Evolutionary conservation across 2,113 vertebrate species (phyloP).

Genomic region (Clarias gariepinus): DNA sequence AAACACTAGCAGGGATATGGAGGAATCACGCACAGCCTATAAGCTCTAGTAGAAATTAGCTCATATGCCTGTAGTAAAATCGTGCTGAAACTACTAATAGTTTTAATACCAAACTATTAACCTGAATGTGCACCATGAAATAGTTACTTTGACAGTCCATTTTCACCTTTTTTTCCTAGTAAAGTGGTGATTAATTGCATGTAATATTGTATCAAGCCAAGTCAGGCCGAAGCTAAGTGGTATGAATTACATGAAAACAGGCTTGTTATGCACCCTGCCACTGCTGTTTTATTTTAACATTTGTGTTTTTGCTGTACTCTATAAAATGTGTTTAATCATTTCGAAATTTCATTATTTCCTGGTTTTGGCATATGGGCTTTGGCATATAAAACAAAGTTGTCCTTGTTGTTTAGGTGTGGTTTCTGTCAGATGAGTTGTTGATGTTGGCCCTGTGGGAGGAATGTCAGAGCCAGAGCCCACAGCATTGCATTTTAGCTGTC

Average conservation of each 20-base stretch:
- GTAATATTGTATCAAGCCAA: slow-evolving; percentile 2
- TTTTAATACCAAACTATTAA: slow-evolving; percentile 27
- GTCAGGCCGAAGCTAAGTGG: background rate
- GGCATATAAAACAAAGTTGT: slow-evolving; percentile 12
- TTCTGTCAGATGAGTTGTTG: slow-evolving; percentile 1
- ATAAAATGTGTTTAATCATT: background rate
- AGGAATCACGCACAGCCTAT: slow-evolving; percentile 30
- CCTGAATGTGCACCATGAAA: background rate
- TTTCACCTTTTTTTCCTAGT: background rate
- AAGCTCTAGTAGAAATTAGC: slow-evolving; percentile 41
- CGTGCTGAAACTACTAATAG: slow-evolving; percentile 6
- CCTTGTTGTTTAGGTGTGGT: slow-evolving; percentile 19
- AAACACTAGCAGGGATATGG: slow-evolving; percentile 9
- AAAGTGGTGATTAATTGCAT: slow-evolving; percentile 4
- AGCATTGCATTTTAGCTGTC: slow-evolving; percentile 20
- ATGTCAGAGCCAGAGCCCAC: slow-evolving; percentile 7
- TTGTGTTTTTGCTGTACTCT: background rate
- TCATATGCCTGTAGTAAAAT: slow-evolving; percentile 9
- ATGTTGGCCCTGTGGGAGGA: background rate
- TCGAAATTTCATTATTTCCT: background rate
- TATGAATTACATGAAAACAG: background rate
- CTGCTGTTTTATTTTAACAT: background rate
- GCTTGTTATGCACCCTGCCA: background rate
- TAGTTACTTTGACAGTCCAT: background rate
- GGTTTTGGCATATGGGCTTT: background rate